These are phyloP conservation scores for Linepithema humile DNA, from an alignment of 1,140 invertebrate genomes.

Conservation along the genomic window DNA sequence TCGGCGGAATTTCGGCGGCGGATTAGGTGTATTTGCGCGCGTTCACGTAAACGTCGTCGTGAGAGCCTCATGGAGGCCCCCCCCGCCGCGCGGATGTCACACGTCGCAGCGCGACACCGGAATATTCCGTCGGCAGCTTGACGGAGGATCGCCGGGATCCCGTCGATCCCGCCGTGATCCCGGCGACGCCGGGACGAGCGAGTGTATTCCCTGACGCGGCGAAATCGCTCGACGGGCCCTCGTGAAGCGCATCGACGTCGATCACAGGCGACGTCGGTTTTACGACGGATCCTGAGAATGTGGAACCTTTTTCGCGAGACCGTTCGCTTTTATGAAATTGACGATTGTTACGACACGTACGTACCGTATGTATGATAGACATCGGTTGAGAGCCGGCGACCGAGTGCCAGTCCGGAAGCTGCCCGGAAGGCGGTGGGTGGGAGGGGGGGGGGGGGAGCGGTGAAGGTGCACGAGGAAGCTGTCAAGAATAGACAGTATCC, in stretches of 20 bases:
- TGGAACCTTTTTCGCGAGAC: slow-evolving; percentile 22
- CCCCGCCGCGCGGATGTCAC: not conserved
- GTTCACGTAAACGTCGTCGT: slow-evolving; percentile 44
- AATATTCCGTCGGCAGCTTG: not conserved
- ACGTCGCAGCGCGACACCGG: not conserved
- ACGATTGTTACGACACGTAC: slow-evolving; percentile 58
- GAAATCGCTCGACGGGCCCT: slow-evolving; percentile 27
- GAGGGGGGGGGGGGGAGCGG: too few species aligned
- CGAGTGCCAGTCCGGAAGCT: not conserved
- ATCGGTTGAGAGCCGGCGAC: not conserved
- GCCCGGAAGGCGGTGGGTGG: not conserved
- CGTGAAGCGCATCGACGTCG: slow-evolving; percentile 43
- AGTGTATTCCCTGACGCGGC: slow-evolving; percentile 41
- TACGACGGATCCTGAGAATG: slow-evolving; percentile 56
- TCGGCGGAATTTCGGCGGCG: slow-evolving; percentile 31
- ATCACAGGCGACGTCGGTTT: slow-evolving; percentile 55
- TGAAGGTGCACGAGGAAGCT: not conserved
- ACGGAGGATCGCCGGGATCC: slow-evolving; percentile 1
- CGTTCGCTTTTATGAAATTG: slow-evolving; percentile 69
- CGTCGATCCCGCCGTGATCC: slow-evolving; percentile 3
- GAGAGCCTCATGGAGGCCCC: not conserved
- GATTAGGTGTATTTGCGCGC: slow-evolving; percentile 47
- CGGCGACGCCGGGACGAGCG: not conserved
- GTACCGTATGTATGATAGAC: not conserved
- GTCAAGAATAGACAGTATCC: not conserved